Percentiles rank a stretch among this genome's conserved stretches.
Conservation (phyloP, 2,888 invertebrate species). For the Cinara cedri region DNA sequence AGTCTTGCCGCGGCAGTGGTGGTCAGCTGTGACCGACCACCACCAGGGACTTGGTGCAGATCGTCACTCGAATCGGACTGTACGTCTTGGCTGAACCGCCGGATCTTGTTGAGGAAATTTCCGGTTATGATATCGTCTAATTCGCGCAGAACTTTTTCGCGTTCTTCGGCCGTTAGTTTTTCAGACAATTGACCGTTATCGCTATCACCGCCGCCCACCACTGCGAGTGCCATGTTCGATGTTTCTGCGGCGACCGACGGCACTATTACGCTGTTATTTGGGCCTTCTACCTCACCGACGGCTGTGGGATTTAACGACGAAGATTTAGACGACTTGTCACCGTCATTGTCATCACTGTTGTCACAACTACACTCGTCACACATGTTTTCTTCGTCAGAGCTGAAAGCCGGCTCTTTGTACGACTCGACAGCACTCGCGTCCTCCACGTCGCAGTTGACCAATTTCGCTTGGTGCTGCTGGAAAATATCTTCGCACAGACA, state of each 20-base stretch:
- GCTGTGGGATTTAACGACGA: conserved; percentile 3
- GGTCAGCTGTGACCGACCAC: conserved; percentile 22
- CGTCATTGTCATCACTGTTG: conserved; percentile 7
- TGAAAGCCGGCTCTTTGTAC: conserved; percentile 4
- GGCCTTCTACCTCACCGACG: background rate
- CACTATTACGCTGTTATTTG: background rate
- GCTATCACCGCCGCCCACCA: background rate
- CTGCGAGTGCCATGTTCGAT: background rate
- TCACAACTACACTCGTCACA: conserved; percentile 5
- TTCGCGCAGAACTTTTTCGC: conserved; percentile 60
- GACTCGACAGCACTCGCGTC: conserved; percentile 59
- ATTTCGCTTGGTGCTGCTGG: conserved; percentile 60
- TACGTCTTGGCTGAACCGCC: conserved; percentile 63
- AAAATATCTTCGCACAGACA: conserved; percentile 60
- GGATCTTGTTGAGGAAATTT: conserved; percentile 59
- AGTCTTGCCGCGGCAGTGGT: background rate
- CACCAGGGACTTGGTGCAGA: too few relatives aligned
- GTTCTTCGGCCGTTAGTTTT: conserved; percentile 60
- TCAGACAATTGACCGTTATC: conserved; percentile 33
- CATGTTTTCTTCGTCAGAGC: background rate
- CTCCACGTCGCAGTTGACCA: conserved; percentile 60
- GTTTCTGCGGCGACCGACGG: background rate
- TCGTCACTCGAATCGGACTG: background rate
- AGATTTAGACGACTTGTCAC: background rate
- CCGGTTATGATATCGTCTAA: conserved; percentile 61